phyloP scores from a whole-genome alignment of 2,888 invertebrate genomes.

The Tachina fera region DNA sequence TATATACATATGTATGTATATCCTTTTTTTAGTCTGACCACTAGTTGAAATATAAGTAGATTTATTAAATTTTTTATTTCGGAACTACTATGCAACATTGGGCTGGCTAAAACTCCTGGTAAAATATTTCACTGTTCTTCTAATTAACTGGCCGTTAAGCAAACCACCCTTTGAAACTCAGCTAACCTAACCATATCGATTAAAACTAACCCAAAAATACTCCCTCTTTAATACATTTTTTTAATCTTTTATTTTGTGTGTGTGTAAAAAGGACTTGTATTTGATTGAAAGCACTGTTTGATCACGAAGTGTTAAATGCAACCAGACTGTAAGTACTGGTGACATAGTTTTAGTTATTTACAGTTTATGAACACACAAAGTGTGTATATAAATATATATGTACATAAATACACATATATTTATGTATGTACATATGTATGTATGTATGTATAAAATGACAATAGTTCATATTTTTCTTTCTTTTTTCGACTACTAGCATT shows the following conservation, averaged over 20 bases:
- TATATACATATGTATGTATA: too few species aligned
- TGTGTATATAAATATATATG: background rate
- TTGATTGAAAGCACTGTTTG: slow-evolving; percentile 34
- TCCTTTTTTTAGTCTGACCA: too few species aligned
- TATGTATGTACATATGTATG: background rate
- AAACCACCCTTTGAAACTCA: too few species aligned
- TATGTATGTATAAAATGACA: background rate
- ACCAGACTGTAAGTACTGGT: slow-evolving; percentile 32
- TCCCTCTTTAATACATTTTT: too few species aligned
- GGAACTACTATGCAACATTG: too few species aligned
- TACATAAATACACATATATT: too few species aligned
- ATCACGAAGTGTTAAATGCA: slow-evolving; percentile 19
- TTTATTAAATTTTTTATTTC: too few species aligned
- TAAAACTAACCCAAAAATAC: slow-evolving; percentile 6
- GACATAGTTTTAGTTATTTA: slow-evolving; percentile 47
- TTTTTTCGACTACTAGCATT: slow-evolving; percentile 24
- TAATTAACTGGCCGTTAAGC: too few species aligned
- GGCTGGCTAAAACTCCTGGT: too few species aligned
- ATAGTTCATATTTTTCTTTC: background rate
- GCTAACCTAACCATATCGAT: background rate
- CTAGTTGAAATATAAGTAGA: too few species aligned
- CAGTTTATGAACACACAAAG: slow-evolving; percentile 7
- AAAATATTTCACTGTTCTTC: too few species aligned
- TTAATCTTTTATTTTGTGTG: background rate
- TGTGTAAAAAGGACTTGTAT: background rate